Conservation (phyloP, 2,797 vertebrate genomes). For the Apogon hyalosoma region DNA sequence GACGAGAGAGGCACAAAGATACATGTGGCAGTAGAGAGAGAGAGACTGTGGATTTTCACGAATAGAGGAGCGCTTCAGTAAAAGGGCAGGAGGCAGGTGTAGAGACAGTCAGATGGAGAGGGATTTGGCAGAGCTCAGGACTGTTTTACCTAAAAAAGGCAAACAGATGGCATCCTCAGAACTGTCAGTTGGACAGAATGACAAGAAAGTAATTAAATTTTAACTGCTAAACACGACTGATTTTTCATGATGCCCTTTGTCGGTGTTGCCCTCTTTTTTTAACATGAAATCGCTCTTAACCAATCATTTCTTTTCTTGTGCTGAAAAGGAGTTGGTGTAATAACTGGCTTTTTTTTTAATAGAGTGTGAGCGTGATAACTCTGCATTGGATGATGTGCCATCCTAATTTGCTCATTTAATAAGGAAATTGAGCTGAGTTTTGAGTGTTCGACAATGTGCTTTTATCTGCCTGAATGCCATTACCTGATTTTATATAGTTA, state of each 20-base stretch:
- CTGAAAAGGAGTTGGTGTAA: slow-evolving; percentile 61
- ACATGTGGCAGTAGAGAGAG: not conserved
- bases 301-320: slow-evolving; percentile 38
- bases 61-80: slow-evolving; percentile 14
- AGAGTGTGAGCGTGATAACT: slow-evolving; percentile 56
- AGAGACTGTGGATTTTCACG: not conserved
- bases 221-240: slow-evolving; percentile 22
- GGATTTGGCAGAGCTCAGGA: slow-evolving; percentile 25
- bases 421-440: slow-evolving; percentile 58
- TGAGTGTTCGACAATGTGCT: slow-evolving; percentile 39
- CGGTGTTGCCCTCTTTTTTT: slow-evolving; percentile 11
- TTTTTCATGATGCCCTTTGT: slow-evolving; percentile 28
- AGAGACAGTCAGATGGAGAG: slow-evolving; percentile 43
- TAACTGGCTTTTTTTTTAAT: slow-evolving; percentile 53
- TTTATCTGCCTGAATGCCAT: slow-evolving; percentile 44
- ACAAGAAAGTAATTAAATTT: slow-evolving; percentile 28
- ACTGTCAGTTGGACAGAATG: slow-evolving; percentile 34
- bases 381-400: slow-evolving; percentile 44
- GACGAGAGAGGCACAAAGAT: slow-evolving; percentile 11
- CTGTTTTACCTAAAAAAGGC: slow-evolving; percentile 19
- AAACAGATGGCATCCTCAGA: slow-evolving; percentile 38
- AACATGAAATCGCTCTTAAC: slow-evolving; percentile 32
- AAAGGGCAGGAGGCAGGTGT: slow-evolving; percentile 42
- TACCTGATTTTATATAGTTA: slow-evolving; percentile 39
- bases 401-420: slow-evolving; percentile 58